Percentiles rank a stretch among this genome's conserved stretches.
These are phyloP conservation scores for Eupithecia centaureata DNA, from an alignment of 2,888 invertebrate genomes.

Conservation along the genomic window DNA sequence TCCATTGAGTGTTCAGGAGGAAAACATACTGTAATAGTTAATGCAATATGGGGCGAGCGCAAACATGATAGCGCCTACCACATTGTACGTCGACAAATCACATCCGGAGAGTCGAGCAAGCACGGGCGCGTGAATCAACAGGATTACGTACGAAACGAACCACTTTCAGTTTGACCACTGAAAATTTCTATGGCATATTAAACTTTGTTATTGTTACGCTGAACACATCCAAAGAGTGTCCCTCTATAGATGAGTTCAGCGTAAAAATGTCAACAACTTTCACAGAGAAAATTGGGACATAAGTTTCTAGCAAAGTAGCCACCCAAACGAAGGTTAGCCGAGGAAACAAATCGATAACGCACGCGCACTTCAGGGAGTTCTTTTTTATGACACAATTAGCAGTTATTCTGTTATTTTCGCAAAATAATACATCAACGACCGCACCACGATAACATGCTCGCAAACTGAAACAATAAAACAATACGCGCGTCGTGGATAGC, in stretches of 20 bases:
- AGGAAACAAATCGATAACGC: slow-evolving; percentile 7
- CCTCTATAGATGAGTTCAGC: no score
- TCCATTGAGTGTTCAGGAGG: slow-evolving; percentile 66
- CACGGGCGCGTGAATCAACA: slow-evolving; percentile 73
- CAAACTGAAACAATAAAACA: slow-evolving; percentile 74
- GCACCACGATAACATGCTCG: slow-evolving; percentile 68
- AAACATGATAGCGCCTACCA: slow-evolving; percentile 67
- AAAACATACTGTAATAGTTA: slow-evolving; percentile 77
- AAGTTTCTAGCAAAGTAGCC: slow-evolving; percentile 44
- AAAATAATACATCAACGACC: slow-evolving; percentile 61
- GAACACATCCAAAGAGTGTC: not conserved
- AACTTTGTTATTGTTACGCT: slow-evolving; percentile 11
- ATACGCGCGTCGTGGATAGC: slow-evolving; percentile 66
- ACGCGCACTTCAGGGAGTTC: not conserved
- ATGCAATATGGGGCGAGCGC: slow-evolving; percentile 64
- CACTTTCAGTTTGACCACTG: slow-evolving; percentile 61
- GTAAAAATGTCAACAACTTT: not conserved
- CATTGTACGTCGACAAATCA: slow-evolving; percentile 82
- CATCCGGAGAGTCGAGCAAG: slow-evolving; percentile 76
- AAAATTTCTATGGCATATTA: slow-evolving; percentile 59
- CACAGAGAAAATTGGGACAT: slow-evolving; percentile 11
- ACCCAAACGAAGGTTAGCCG: slow-evolving; percentile 12
- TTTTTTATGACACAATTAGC: not conserved
- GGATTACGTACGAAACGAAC: slow-evolving; percentile 57
- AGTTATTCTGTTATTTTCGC: slow-evolving; percentile 29